Evolutionary conservation across 2,113 vertebrate genomes (phyloP).

Genomic region (Chlamydotis undulata): DNA sequence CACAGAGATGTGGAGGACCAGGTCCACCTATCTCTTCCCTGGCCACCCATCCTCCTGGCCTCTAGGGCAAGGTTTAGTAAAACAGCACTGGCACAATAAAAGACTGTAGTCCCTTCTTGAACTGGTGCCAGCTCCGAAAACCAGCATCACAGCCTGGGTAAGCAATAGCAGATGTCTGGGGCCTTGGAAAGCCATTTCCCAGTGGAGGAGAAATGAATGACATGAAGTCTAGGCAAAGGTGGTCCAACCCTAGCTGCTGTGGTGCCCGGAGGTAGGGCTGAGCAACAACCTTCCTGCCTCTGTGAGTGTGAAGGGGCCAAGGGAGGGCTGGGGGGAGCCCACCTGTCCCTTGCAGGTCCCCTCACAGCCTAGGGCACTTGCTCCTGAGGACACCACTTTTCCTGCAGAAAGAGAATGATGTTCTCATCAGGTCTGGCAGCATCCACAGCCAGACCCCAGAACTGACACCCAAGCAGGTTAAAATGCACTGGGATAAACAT

Average conservation of each 20-base stretch:
- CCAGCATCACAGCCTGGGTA: neutral
- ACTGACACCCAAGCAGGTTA: neutral
- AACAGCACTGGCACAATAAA: neutral
- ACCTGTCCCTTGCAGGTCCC: rapidly evolving
- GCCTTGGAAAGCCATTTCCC: neutral
- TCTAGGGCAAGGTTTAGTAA: neutral
- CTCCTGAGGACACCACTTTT: neutral
- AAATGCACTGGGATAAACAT: neutral
- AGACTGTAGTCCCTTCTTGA: neutral
- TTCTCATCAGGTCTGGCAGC: neutral
- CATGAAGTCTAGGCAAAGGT: neutral
- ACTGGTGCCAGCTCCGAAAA: neutral
- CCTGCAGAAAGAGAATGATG: neutral
- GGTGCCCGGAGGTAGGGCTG: neutral
- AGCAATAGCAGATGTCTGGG: neutral
- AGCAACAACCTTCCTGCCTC: neutral
- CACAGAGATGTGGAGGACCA: neutral
- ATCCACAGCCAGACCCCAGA: neutral
- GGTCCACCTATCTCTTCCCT: neutral
- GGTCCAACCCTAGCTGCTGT: neutral
- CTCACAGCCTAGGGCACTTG: neutral
- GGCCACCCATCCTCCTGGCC: neutral
- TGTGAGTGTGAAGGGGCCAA: neutral
- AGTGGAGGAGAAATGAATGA: neutral
- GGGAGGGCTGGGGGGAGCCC: neutral